Base-by-base conservation (phyloP, 1,140 invertebrate genomes). In the Philotrypesis tridentata region DNA sequence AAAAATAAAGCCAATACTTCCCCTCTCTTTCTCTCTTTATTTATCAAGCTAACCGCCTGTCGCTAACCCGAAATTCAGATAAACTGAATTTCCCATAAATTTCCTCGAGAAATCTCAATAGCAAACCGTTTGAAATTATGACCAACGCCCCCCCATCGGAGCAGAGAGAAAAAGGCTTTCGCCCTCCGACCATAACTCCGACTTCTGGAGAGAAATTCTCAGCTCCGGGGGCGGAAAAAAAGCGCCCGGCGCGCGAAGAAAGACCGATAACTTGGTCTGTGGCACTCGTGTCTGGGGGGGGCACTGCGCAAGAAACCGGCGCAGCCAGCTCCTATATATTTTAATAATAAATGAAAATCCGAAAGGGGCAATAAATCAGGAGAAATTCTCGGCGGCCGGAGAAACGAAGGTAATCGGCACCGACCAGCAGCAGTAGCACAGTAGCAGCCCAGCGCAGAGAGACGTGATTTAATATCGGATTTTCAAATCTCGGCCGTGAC, bases 291-390 rank as follows among this genome's bases (percentile, higher is more conserved):
- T 5, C 5, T 21, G 60, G 60, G 0, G n/a, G n/a, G n/a, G n/a
- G n/a, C n/a, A n/a, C 48, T 55, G 48, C 37, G 12, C 4, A 48
- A 77, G 75, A 77, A 77, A 77, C 11, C 23, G 25, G 2, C n/a
- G n/a, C n/a, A n/a, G n/a, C n/a, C 75, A 17, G 33, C 61, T 2
- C 27, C 75, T 65, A 77, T 77, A 77, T 77, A 77, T 77, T 77
- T 77, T 77, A 67, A 77, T 77, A 77, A 77, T 27, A 77, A 77
- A 77, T 77, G 75, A 77, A 77, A 77, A 77, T 65, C 75, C 17
- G 75, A 65, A 67, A 77, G 75, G 73, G 48, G 23, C 61, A 33
- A 77, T 77, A 77, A 77, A 77, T 77, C 75, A 67, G 75, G 25
- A 60, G 43, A 76, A 76, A 63, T 37, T 31, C n/a, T n/a, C 55